These are phyloP conservation scores for Karalla daura DNA, from an alignment of 2,797 vertebrate genomes.

Conservation along the genomic window DNA sequence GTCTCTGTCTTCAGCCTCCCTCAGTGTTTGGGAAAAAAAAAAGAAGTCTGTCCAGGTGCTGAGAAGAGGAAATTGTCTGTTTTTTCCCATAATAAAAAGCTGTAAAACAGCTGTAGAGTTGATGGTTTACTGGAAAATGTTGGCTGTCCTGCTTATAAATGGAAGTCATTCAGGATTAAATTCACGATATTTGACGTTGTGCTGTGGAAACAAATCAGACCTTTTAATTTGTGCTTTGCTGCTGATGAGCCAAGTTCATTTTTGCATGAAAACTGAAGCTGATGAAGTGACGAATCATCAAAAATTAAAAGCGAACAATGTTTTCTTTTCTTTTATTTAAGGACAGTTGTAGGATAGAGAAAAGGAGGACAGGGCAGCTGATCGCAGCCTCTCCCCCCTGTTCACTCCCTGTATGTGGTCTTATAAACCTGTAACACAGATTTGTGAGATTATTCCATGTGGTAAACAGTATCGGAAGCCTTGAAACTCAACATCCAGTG, in stretches of 20 bases:
- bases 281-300: neutral
- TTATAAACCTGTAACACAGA: too few species aligned
- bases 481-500: slow-evolving; percentile 16
- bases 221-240: neutral
- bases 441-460: slow-evolving; percentile 6
- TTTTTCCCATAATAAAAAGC: neutral
- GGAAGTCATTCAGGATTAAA: neutral
- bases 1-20: too few species aligned
- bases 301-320: neutral
- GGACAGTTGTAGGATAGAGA: neutral
- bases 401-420: neutral
- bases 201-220: neutral
- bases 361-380: neutral
- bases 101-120: neutral
- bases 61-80: neutral
- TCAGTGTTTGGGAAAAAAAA: too few species aligned
- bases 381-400: neutral
- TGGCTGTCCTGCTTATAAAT: neutral
- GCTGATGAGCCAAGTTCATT: too few species aligned
- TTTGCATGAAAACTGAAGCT: too few species aligned
- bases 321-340: too few species aligned
- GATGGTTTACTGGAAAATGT: neutral
- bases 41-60: neutral
- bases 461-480: slow-evolving; percentile 28
- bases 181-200: neutral